A percentile compares a stretch with the other conserved stretches of the same genome.
Conservation (phyloP, 2,113 vertebrate genomes). For the Azemiops feae region DNA sequence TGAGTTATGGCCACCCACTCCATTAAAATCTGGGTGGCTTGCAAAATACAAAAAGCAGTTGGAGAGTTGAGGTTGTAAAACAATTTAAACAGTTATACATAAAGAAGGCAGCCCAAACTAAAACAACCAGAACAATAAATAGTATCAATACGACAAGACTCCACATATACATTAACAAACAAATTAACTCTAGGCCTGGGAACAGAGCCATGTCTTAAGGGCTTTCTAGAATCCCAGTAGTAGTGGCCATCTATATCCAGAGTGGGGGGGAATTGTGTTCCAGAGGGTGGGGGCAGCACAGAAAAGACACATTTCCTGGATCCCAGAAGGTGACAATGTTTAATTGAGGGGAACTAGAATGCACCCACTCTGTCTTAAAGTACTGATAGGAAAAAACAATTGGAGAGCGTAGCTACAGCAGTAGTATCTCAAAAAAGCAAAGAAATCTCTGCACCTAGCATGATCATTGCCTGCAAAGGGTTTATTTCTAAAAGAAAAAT, state of each 20-base stretch:
- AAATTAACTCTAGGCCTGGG: background rate
- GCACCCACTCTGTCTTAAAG: background rate
- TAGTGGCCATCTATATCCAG: background rate
- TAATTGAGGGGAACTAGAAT: background rate
- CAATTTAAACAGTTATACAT: background rate
- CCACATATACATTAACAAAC: background rate
- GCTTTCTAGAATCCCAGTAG: background rate
- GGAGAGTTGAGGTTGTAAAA: background rate
- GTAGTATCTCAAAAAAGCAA: background rate
- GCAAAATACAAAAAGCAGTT: background rate
- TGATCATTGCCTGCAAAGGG: background rate
- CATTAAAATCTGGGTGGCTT: background rate
- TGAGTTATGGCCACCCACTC: background rate
- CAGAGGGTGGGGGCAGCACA: background rate
- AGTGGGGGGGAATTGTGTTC: background rate
- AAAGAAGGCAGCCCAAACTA: background rate
- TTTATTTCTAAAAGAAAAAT: background rate
- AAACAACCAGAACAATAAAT: background rate
- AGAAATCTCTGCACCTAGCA: background rate
- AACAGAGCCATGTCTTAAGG: background rate
- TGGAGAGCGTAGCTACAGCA: background rate
- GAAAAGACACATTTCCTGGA: background rate
- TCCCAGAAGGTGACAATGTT: background rate
- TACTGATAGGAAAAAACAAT: background rate
- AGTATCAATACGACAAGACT: background rate